phyloP scores from a whole-genome alignment of 2,888 invertebrate species.

The Dascillus cervinus region DNA sequence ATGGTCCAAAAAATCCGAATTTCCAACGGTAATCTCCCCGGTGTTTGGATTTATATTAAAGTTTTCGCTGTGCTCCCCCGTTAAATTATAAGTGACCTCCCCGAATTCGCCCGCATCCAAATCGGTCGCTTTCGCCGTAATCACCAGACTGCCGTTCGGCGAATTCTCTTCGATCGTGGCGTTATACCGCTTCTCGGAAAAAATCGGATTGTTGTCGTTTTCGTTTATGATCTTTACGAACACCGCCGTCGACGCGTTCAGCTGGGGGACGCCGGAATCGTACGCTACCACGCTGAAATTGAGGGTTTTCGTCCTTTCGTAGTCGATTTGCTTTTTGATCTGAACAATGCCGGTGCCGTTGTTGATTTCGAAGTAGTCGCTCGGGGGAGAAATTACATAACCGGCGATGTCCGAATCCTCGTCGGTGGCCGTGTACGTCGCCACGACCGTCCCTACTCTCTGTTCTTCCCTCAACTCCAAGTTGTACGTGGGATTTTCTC shows the following conservation, averaged over 20 bases:
- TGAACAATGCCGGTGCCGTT: constrained; percentile 75
- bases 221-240: constrained; percentile 71
- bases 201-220: constrained; percentile 82
- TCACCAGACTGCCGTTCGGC: constrained; percentile 60
- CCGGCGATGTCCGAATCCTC: constrained; percentile 75
- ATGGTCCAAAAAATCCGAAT: constrained; percentile 67
- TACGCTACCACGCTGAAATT: constrained; percentile 75
- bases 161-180: constrained; percentile 71
- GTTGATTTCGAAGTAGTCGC: constrained; percentile 72
- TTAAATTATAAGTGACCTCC: constrained; percentile 66
- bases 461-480: constrained; percentile 74
- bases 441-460: constrained; percentile 68
- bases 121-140: constrained; percentile 69
- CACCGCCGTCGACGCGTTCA: constrained; percentile 70
- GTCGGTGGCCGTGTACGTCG: constrained; percentile 72
- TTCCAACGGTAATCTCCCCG: constrained; percentile 70
- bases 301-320: constrained; percentile 66
- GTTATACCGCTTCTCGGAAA: constrained; percentile 59
- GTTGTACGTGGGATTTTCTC: constrained; percentile 53
- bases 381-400: constrained; percentile 62
- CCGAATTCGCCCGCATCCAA: constrained; percentile 73
- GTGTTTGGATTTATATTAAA: constrained; percentile 64
- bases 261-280: constrained; percentile 80
- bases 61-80: constrained; percentile 64
- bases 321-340: constrained; percentile 72